These are phyloP conservation scores for Pitangus sulphuratus DNA, from an alignment of 2,797 vertebrate genomes.

Conservation along the genomic window DNA sequence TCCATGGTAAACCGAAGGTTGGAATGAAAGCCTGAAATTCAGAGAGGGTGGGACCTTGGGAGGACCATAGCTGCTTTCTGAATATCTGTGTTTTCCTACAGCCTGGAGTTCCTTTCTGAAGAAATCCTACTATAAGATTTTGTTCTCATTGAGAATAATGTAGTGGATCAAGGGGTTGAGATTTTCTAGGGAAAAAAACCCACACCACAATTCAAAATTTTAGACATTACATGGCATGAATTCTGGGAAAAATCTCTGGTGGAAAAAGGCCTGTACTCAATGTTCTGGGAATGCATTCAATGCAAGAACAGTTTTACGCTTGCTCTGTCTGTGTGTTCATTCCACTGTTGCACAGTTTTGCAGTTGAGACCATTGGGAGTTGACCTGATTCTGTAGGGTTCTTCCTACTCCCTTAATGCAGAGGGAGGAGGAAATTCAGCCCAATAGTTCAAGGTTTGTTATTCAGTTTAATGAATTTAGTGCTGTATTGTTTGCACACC, in stretches of 20 bases:
- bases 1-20: background rate
- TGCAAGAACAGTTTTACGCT: background rate
- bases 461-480: background rate
- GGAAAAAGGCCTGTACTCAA: background rate
- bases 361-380: accelerated
- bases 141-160: background rate
- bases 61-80: background rate
- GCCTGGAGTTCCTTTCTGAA: background rate
- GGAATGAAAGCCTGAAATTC: background rate
- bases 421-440: background rate
- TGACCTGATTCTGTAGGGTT: background rate
- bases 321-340: background rate
- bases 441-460: background rate
- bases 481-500: background rate
- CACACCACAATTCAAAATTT: background rate
- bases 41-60: background rate
- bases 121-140: background rate
- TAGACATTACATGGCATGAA: background rate
- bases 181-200: background rate
- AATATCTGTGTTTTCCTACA: background rate
- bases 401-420: background rate
- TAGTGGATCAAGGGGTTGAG: background rate
- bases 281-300: background rate
- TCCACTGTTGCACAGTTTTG: background rate
- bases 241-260: background rate